Evolutionary conservation across 2,797 vertebrate genomes (phyloP), one percentile per base, ranked within the genome.

Genomic region (Coregonus ussuriensis): DNA sequence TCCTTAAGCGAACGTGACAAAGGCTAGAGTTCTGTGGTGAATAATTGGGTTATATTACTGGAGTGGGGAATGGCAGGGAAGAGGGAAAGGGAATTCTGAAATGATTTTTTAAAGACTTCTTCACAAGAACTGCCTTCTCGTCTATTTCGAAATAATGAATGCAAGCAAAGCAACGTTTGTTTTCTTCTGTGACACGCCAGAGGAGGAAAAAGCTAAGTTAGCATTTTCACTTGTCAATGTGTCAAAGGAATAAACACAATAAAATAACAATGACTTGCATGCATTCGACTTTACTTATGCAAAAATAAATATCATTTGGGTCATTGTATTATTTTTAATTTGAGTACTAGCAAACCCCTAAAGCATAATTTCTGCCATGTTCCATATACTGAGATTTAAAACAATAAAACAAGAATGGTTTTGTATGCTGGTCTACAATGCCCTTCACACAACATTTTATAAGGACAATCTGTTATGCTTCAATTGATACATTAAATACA

Each of bases 101-200:
- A 72, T 6, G 47, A 37, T 77, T 72, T 73, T 73, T 53, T 51
- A 16, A 25, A 53, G 66, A 31, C 78, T 66, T 51, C 21, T 69
- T 74, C 35, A 75, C 69, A 21, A 63, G 25, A 21, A 79, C 59
- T 71, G 37, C 73, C 74, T 76, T 18, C 83, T 84, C 79, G 79
- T 84, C 74, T 84, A 78, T 85, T 87, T 83, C 81, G 79, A 81
- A 85, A 82, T 89, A 88, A 93, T 89, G 77, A 87, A 79, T 80
- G 72, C 84, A 79, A 89, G 77, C 75, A 66, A 83, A 79, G 81
- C 79, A 87, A 79, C 67, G 77, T 87, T 88, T 86, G 25, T 87
- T 86, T 86, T 82, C 81, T 84, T 88, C 79, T 79, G 68, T 59
- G 66, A 76, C 81, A 80, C 79, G 88, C 53, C 21, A 80, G 25